These are phyloP conservation scores for Diarsia dahlii DNA, from an alignment of 2,888 invertebrate species.

Conservation along the genomic window DNA sequence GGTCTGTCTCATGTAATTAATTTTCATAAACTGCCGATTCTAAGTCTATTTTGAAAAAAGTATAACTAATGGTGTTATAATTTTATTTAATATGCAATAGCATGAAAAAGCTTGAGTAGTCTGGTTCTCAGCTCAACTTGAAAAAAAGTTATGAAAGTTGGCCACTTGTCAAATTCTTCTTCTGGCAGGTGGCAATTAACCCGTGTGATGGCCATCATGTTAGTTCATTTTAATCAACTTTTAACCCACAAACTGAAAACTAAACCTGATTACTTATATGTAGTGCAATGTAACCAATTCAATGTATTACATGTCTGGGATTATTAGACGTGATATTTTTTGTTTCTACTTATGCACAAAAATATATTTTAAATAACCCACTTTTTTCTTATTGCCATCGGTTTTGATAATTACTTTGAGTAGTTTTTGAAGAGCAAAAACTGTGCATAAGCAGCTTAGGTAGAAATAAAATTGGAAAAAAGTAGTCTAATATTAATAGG, in stretches of 20 bases:
- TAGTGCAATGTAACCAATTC: slow-evolving; percentile 14
- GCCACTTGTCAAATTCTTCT: slow-evolving; percentile 24
- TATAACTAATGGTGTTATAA: not conserved
- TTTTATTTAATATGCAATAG: not conserved
- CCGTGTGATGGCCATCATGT: not conserved
- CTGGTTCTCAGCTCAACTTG: not conserved
- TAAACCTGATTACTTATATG: not conserved
- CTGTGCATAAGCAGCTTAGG: slow-evolving; percentile 21
- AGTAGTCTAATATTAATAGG: slow-evolving; percentile 16
- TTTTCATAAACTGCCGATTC: not conserved
- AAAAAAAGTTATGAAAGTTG: slow-evolving; percentile 7
- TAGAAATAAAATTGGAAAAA: slow-evolving; percentile 32
- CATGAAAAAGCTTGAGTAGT: not conserved
- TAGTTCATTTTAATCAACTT: slow-evolving; percentile 19
- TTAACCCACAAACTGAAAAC: slow-evolving; percentile 8
- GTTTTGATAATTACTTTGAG: slow-evolving; percentile 45
- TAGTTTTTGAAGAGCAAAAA: slow-evolving; percentile 39
- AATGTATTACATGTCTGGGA: slow-evolving; percentile 18
- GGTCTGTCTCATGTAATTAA: not conserved
- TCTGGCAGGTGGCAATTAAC: slow-evolving; percentile 25
- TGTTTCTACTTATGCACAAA: slow-evolving; percentile 13
- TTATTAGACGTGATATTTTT: slow-evolving; percentile 25
- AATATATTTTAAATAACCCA: slow-evolving; percentile 19
- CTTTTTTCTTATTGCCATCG: slow-evolving; percentile 40
- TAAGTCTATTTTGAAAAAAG: not conserved